Conservation (phyloP, 2,888 invertebrate genomes). For the Eristalinus sepulchralis region DNA sequence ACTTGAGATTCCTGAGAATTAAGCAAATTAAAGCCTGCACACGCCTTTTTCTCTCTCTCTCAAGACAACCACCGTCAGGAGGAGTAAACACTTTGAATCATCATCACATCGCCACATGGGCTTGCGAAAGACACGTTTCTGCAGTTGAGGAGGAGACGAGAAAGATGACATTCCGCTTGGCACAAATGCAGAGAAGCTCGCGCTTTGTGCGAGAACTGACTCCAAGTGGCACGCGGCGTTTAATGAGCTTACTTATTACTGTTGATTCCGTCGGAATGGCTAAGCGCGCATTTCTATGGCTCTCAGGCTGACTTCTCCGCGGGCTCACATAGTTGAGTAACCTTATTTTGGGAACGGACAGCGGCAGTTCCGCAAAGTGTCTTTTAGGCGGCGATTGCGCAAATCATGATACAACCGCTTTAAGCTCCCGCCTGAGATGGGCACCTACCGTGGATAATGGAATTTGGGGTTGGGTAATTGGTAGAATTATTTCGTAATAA, state of each 20-base stretch:
- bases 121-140: background rate
- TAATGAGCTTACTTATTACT: constrained; percentile 11
- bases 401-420: constrained; percentile 33
- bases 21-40: background rate
- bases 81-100: too few species aligned
- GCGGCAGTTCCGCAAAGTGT: constrained; percentile 33
- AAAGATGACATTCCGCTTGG: background rate
- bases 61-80: background rate
- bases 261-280: constrained; percentile 15
- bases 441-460: constrained; percentile 6
- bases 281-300: constrained; percentile 3
- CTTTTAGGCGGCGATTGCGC: constrained; percentile 13
- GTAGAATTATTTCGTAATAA: constrained; percentile 30
- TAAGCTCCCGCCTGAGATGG: constrained; percentile 4
- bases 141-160: background rate
- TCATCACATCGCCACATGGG: background rate
- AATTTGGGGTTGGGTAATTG: background rate
- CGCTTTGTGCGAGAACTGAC: background rate
- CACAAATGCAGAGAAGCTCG: background rate
- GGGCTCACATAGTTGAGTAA: constrained; percentile 26
- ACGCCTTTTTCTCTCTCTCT: background rate
- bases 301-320: constrained; percentile 9
- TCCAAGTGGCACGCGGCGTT: constrained; percentile 19
- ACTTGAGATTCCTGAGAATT: background rate
- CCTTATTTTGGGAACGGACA: constrained; percentile 20